Percentiles rank a stretch among this genome's conserved stretches.
Conservation (phyloP, 2,888 invertebrate species). For the Tinea pellionella region DNA sequence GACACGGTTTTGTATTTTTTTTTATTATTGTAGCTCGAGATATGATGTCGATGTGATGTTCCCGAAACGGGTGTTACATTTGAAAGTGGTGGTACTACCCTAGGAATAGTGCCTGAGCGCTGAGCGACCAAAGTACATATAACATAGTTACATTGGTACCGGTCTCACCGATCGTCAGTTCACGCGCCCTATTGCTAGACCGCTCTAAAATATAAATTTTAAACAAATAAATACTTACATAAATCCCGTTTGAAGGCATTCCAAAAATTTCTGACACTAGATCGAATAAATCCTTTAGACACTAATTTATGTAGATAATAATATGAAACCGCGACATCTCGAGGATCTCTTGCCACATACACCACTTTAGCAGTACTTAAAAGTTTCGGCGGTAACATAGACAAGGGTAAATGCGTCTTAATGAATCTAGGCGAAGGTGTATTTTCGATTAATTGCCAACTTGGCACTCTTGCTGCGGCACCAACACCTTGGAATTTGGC, state of each 20-base stretch:
- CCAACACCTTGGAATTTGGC: conserved; percentile 50
- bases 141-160: too few species aligned
- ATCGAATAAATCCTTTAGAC: conserved; percentile 53
- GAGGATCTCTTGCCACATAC: conserved; percentile 78
- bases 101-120: too few species aligned
- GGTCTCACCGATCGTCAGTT: too few species aligned
- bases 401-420: conserved; percentile 73
- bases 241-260: conserved; percentile 70
- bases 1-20: too few species aligned
- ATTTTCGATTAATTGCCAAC: conserved; percentile 44
- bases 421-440: conserved; percentile 67
- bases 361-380: conserved; percentile 67
- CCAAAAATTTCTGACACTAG: conserved; percentile 69
- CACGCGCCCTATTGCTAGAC: too few species aligned
- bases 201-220: too few species aligned
- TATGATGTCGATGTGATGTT: too few species aligned
- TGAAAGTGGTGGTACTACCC: too few species aligned
- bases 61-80: too few species aligned
- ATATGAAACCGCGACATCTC: conserved; percentile 78
- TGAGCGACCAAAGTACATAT: too few species aligned
- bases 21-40: too few species aligned
- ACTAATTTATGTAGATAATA: conserved; percentile 75
- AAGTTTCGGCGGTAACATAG: conserved; percentile 65
- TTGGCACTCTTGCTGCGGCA: conserved; percentile 38
- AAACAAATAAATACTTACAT: conserved; percentile 41